Percentiles rank a stretch among this genome's conserved stretches.
These are phyloP conservation scores for Aricia artaxerxes DNA, from an alignment of 2,888 invertebrate genomes.

Conservation along the genomic window DNA sequence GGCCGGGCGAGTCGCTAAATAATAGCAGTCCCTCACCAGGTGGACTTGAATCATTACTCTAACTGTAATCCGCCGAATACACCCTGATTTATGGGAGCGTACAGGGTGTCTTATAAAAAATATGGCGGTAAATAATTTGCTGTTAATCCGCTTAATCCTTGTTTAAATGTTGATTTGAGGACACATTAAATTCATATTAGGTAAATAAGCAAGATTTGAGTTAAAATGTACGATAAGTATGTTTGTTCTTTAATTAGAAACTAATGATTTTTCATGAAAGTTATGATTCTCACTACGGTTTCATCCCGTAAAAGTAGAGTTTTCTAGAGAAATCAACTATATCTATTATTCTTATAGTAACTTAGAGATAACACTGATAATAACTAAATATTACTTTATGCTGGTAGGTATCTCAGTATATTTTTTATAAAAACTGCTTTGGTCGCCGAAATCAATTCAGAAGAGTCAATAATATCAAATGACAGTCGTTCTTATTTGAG, in stretches of 20 bases:
- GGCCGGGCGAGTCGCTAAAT: slow-evolving; percentile 71
- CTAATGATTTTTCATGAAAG: neutral
- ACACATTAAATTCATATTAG: slow-evolving; percentile 42
- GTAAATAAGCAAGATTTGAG: neutral
- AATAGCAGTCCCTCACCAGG: slow-evolving; percentile 74
- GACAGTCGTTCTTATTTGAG: neutral
- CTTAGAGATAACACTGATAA: neutral
- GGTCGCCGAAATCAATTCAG: neutral
- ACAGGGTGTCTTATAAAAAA: slow-evolving; percentile 76
- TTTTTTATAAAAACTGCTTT: neutral
- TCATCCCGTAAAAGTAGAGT: no score
- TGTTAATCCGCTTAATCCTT: slow-evolving; percentile 59
- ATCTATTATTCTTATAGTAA: neutral
- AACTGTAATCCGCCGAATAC: slow-evolving; percentile 77
- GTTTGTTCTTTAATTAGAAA: neutral
- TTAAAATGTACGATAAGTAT: neutral
- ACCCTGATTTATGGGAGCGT: slow-evolving; percentile 70
- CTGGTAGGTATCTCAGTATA: neutral
- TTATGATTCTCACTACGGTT: no score
- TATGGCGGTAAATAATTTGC: slow-evolving; percentile 74
- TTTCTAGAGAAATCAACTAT: no score
- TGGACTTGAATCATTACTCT: slow-evolving; percentile 79
- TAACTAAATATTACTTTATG: no score
- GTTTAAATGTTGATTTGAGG: slow-evolving; percentile 40
- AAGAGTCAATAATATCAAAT: slow-evolving; percentile 8